Evolutionary conservation across 2,888 invertebrate species (phyloP), one percentile per base, ranked within the genome.

Genomic region (Onthophagus sagittarius): DNA sequence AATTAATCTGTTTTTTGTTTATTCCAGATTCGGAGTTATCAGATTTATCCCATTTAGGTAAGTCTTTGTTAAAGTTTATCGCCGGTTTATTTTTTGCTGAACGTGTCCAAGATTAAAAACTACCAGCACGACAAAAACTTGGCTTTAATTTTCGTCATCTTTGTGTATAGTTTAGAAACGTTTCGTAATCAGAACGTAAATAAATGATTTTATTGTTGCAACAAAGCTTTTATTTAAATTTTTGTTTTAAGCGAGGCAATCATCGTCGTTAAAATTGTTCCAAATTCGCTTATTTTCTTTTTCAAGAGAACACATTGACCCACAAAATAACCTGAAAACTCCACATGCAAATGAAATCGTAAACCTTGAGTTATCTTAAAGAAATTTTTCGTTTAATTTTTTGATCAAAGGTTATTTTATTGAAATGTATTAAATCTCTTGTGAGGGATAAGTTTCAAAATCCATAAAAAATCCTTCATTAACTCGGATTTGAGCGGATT

Each of bases 11-110:
- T 31, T 71, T 71, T 15, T 32, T 71, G 39, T 79, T 76, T 79
- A 77, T 89, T 89, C 83, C 89, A 90, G 90, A 89, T 87, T 89
- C 89, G 78, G 90, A 90, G 85, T 86, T 89, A 84, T 89, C 89
- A 83, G 87, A 87, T 82, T 86, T 89, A 83, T 89, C 89, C 81
- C 90, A 90, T 86, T 87, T 90, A 85, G 89, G 90, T 90, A 86
- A 89, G 90, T 89, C 11, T 14, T 7, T 63, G 63, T 69, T 71
- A 69, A 13, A 70, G 11, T 11, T 63, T 63, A 63, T 15, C 14
- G 63, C n/a, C 7, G 7, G 15, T 15, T 63, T 63, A 63, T 62
- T 62, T 13, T 62, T 62, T 2, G 15, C 63, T 62, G 63, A 63
- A 63, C 14, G 63, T 63, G 63, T 15, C 11, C 15, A 6, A 13